Conservation (phyloP, 2,113 vertebrate genomes). For the Grammomys dolichurus region DNA sequence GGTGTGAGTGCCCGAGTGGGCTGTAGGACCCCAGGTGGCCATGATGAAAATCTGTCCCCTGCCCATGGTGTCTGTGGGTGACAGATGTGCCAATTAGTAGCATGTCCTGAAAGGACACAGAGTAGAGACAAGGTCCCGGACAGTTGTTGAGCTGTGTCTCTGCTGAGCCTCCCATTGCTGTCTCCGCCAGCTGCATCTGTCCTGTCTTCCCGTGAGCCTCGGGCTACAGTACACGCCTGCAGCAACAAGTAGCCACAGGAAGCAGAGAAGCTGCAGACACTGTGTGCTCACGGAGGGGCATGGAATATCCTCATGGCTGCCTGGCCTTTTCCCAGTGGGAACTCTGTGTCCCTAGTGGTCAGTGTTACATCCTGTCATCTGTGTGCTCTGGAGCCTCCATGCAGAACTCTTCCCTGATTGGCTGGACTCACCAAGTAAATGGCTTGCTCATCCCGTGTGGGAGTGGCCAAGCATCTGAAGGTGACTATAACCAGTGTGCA, state of each 20-base stretch:
- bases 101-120: neutral
- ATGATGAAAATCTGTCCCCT: neutral
- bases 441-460: neutral
- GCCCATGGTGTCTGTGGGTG: neutral
- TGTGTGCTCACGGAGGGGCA: neutral
- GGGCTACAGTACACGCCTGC: slow-evolving; percentile 57
- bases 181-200: slow-evolving; percentile 8
- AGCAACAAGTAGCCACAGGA: neutral
- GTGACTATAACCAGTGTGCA: neutral
- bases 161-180: neutral
- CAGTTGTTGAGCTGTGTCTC: neutral
- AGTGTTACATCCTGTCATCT: slow-evolving; percentile 82
- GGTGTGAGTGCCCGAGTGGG: neutral
- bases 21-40: neutral
- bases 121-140: neutral
- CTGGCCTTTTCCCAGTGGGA: slow-evolving; percentile 84
- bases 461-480: slow-evolving; percentile 9
- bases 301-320: slow-evolving; percentile 74
- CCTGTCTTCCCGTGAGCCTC: slow-evolving; percentile 68
- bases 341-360: slow-evolving; percentile 80
- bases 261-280: neutral
- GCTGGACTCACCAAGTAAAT: neutral
- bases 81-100: rapidly evolving
- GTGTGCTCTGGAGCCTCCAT: slow-evolving; percentile 59
- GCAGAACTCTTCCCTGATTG: slow-evolving; percentile 57